Base-by-base conservation (phyloP, 2,113 vertebrate species). In the Accipiter virgatus region DNA sequence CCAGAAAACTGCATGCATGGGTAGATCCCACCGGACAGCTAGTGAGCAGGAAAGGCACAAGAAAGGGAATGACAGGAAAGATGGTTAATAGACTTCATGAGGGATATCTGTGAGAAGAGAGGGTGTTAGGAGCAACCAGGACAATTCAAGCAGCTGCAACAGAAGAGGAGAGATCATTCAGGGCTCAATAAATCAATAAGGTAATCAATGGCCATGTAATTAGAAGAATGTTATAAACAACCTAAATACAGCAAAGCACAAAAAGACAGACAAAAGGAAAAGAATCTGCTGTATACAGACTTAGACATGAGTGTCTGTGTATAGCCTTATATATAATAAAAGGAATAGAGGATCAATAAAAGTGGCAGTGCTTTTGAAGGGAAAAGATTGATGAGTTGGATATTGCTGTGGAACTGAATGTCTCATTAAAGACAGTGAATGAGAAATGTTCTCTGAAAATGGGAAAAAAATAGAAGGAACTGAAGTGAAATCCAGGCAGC, bases 371-470 rank as follows among this genome's bases (percentile, higher is more conserved):
- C 21, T 87, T 67, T 88, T 94, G 86, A 93, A 95, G 74, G 84
- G 71, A 72, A 80, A 81, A 95, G 93, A 94, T 56, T 94, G 89
- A 94, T 97, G 94, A 91, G 89, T 17, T 93, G 36, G 84, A 82
- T 95, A 74, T 93, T 91, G 81, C 90, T 95, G 93, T 75, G 81
- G 73, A 93, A 79, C 88, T 83, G 79, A 91, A 85, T 66, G 66
- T 91, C 89, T 91, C 70, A 31, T 95, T 96, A 94, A 77, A 85
- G 95, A 82, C 62, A 85, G 77, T 4, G 3, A 93, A 90, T 94
- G 93, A 96, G 93, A 94, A 97, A 96, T 79, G 55, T 29, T 70
- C 67, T 95, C 78, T 82, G 84, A 82, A 89, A 88, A 59, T 22
- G 21, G n/a, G 47, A 9, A 53, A 45, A 63, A 34, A 81, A 78